Base-by-base conservation (phyloP, 1,140 invertebrate species). In the Vollenhovia emeryi region DNA sequence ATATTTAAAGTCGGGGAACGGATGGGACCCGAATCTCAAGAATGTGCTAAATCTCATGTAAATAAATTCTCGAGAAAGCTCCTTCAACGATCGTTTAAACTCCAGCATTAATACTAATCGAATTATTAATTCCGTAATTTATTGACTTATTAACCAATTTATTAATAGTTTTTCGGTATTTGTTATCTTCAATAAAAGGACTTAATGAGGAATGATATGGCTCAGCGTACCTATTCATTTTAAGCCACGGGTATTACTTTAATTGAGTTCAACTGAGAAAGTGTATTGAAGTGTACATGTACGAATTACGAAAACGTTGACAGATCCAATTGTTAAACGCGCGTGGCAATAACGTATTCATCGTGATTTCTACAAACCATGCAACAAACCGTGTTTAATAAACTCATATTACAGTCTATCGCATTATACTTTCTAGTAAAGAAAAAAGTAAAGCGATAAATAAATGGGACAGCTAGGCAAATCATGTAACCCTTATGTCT, bases 41-140 rank as follows among this genome's bases (percentile, higher is more conserved):
- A 82, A 82, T 82, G 66, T 71, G 78, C 59, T 82, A 82, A 82
- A 59, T 59, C 21, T 24, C 52, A 68, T 73, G 66, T 45, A 82
- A 82, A 82, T 69, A 82, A n/a, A 33, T 27, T 71, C 33, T 59
- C 27, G 78, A 71, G 50, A 71, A 33, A 43, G 7, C 4, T 52
- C 48, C 43, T 40, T 21, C 13, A 43, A n/a, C 50, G 48, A 59
- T 66, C 21, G 18, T 57, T 40, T 57, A 71, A 71, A 71, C 40
- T 57, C 11, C 78, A 21, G 50, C 2, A 13, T 71, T 71, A 57
- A 69, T 43, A 30, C 33, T 55, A 57, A 73, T 52, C 36, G 13
- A 21, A 27, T 48, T 57, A 2, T 40, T 36, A 18, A 40, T 66
- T 3, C n/a, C n/a, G n/a, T 60, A 4, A 36, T 45, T 40, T 40